These are phyloP conservation scores for Danio rerio DNA, from an alignment of 2,113 vertebrate genomes.

Conservation along the genomic window DNA sequence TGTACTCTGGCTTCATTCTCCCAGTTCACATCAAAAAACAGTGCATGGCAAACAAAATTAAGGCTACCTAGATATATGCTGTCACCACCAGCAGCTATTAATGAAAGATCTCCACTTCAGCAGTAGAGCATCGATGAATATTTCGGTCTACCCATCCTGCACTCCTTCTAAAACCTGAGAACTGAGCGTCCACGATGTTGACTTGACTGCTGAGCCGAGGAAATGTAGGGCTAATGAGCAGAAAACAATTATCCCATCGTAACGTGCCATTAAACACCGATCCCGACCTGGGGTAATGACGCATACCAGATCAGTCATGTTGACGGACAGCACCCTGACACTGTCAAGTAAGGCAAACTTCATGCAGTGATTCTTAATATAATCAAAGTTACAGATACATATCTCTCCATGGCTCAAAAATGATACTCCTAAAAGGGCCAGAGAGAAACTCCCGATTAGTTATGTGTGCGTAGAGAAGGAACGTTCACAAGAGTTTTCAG, in stretches of 20 bases:
- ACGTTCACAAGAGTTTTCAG: constrained; percentile 36
- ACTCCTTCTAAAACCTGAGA: neutral
- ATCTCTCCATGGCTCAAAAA: constrained; percentile 18
- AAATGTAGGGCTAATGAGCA: constrained; percentile 42
- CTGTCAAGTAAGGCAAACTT: constrained; percentile 31
- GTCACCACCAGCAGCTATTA: neutral
- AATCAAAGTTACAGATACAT: constrained; percentile 1
- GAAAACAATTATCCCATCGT: constrained; percentile 37
- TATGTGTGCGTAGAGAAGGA: constrained; percentile 9
- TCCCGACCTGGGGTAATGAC: constrained; percentile 19
- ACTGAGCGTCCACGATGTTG: neutral
- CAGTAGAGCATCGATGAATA: constrained; percentile 3
- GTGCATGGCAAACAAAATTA: neutral
- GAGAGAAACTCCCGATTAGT: constrained; percentile 20
- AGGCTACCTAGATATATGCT: neutral
- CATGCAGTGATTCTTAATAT: neutral
- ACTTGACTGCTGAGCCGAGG: constrained; percentile 17
- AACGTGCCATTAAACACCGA: constrained; percentile 46
- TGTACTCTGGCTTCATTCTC: neutral
- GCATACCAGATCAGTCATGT: constrained; percentile 35
- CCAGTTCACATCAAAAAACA: neutral
- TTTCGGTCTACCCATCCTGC: neutral
- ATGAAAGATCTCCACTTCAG: constrained; percentile 1
- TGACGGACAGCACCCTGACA: constrained; percentile 27
- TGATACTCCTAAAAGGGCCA: neutral